Base-by-base conservation (phyloP, 2,888 invertebrate species). In the Unio delphinus region DNA sequence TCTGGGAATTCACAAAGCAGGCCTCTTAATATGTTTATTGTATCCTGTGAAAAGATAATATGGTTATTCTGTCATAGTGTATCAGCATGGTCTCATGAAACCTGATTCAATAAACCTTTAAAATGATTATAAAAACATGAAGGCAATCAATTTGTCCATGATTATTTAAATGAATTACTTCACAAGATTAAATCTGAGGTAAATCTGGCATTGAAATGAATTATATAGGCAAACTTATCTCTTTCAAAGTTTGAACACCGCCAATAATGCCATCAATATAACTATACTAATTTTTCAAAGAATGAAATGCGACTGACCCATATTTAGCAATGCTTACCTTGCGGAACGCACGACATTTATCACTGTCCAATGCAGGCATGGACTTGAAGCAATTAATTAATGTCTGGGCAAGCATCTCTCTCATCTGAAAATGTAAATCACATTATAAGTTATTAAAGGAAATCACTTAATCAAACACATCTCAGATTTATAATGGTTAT, bases 1-100 rank as follows among this genome's bases (percentile, higher is more conserved):
- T 99, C 99, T 0, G 99, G 99, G 90, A 99, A 99, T 90, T 99
- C 99, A 89, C 99, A 99, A 18, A 99, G 92, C 55, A 99, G 91
- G 0, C 99, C 98, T 58, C 99, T 92, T 65, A 99, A 92, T 15
- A 99, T 97, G 76, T 98, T 93, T 62, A 99, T 91, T 0, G 98
- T 97, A 57, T 92, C 92, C 91, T 91, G 84, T 8, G 83, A 81
- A 60, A 64, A 64, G 69, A 73, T 68, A 1, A 26, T 20, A 34
- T 30, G 4, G 28, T 20, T 6, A 28, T 28, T 3, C 28, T 1
- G 18, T 17, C 5, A 34, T n/a, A 18, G 34, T 34, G 8, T 23
- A 58, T 58, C 58, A 7, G 7, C 20, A 8, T 58, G 58, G 23
- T n/a, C 8, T 58, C 23, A 0, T 4, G 23, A 23, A 8, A 58